phyloP scores from a whole-genome alignment of 2,797 vertebrate species.

The Pelochelys cantorii region DNA sequence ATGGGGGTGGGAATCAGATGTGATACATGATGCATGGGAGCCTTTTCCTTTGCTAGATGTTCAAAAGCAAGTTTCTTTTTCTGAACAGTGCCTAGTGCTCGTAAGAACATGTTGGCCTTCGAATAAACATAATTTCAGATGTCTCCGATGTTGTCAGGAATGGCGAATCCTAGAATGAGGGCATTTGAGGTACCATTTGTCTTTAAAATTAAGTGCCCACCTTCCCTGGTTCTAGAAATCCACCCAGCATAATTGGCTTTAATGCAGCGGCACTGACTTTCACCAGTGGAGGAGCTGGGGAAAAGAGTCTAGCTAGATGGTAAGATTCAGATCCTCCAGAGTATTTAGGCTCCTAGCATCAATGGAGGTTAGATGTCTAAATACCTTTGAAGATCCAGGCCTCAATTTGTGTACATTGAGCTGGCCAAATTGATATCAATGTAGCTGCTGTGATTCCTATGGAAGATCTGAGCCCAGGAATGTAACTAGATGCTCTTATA shows the following conservation, averaged over 20 bases:
- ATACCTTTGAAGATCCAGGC: background rate
- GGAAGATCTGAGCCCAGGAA: background rate
- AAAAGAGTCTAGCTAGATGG: background rate
- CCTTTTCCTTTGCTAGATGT: constrained; percentile 71
- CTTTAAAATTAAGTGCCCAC: background rate
- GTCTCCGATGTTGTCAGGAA: constrained; percentile 35
- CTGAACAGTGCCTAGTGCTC: constrained; percentile 72
- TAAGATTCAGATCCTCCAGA: background rate
- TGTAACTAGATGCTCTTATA: background rate
- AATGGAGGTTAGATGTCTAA: background rate
- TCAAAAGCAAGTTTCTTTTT: constrained; percentile 71
- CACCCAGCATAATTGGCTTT: background rate
- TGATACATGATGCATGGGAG: constrained; percentile 76
- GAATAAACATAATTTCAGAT: constrained; percentile 39
- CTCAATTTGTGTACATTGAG: background rate
- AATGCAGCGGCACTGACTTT: background rate
- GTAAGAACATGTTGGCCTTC: constrained; percentile 62
- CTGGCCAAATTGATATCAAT: background rate
- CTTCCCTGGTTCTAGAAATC: background rate
- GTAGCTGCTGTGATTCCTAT: background rate
- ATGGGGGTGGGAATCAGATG: constrained; percentile 46
- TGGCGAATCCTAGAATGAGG: background rate
- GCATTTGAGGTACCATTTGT: background rate
- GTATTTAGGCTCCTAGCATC: background rate
- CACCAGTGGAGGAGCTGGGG: background rate